Percentiles rank a stretch among this genome's conserved stretches.
phyloP scores from a whole-genome alignment of 2,888 invertebrate genomes.

The Pterobdella sp. region DNA sequence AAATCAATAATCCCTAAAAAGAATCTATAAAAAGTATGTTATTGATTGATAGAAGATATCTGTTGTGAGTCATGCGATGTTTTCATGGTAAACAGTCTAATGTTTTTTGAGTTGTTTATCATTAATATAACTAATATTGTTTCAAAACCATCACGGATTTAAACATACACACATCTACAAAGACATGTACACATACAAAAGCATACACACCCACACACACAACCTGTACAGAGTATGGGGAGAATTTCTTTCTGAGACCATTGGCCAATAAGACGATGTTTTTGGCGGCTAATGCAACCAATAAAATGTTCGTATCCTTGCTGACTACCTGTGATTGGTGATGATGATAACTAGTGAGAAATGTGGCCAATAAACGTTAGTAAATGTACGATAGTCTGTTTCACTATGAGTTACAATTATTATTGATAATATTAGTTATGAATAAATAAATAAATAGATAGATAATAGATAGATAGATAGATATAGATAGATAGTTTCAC shows the following conservation, averaged over 20 bases:
- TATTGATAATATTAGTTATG: not conserved
- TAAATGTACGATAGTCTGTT: too few relatives aligned
- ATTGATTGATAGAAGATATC: too few relatives aligned
- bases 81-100: too few relatives aligned
- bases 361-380: not conserved
- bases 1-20: too few relatives aligned
- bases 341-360: not conserved
- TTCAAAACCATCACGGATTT: not conserved
- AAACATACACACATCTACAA: not conserved
- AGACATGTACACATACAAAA: too few relatives aligned
- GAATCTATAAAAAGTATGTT: too few relatives aligned
- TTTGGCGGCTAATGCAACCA: constrained; percentile 77
- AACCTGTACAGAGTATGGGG: constrained; percentile 63
- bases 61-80: too few relatives aligned
- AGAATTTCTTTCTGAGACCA: constrained; percentile 79
- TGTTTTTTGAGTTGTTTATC: too few relatives aligned
- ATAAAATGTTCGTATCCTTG: constrained; percentile 89
- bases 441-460: not conserved
- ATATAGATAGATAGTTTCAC: too few relatives aligned
- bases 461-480: too few relatives aligned
- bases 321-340: constrained; percentile 63
- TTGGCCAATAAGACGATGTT: constrained; percentile 72
- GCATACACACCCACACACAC: constrained; percentile 10
- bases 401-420: not conserved
- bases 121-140: not conserved